A percentile compares a stretch with the other conserved stretches of the same genome.
Evolutionary conservation across 1,140 invertebrate genomes (phyloP).

Genomic region (Meloidogyne floridensis): DNA sequence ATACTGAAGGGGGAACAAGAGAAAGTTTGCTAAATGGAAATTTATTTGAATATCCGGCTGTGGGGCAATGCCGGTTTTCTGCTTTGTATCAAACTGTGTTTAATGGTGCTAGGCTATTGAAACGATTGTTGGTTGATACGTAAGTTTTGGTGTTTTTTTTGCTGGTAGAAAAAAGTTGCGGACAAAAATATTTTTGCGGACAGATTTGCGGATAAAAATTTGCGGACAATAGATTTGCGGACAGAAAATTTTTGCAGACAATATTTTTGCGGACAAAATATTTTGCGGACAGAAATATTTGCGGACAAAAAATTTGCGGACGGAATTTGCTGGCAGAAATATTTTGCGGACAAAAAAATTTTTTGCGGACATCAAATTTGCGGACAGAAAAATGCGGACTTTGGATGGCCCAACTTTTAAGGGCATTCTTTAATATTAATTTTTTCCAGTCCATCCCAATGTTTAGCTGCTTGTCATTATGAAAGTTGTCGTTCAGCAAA

Average conservation of each 20-base stretch:
- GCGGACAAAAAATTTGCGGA: too few relatives aligned
- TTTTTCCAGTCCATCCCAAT: constrained; percentile 55
- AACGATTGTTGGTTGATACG: constrained; percentile 20
- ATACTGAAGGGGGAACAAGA: neutral
- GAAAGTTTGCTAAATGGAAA: neutral
- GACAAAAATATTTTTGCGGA: neutral
- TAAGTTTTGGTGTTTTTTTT: neutral
- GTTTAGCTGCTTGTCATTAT: constrained; percentile 58
- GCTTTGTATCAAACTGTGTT: constrained; percentile 63
- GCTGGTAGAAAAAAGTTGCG: neutral
- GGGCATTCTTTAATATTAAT: neutral
- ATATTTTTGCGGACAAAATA: too few relatives aligned
- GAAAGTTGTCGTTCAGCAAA: constrained; percentile 61
- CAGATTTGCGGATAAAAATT: too few relatives aligned
- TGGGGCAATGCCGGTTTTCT: constrained; percentile 53
- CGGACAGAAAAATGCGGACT: too few relatives aligned
- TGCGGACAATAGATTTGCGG: too few relatives aligned
- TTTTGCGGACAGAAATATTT: too few relatives aligned
- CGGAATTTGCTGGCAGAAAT: too few relatives aligned
- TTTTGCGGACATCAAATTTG: too few relatives aligned
- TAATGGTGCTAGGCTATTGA: constrained; percentile 40
- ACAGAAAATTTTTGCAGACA: too few relatives aligned
- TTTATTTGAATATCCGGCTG: constrained; percentile 50
- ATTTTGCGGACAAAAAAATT: too few relatives aligned
- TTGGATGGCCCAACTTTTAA: too few relatives aligned